A percentile compares a stretch with the other conserved stretches of the same genome.
Evolutionary conservation across 2,113 vertebrate species (phyloP).

Genomic region (Sorex fumeus): DNA sequence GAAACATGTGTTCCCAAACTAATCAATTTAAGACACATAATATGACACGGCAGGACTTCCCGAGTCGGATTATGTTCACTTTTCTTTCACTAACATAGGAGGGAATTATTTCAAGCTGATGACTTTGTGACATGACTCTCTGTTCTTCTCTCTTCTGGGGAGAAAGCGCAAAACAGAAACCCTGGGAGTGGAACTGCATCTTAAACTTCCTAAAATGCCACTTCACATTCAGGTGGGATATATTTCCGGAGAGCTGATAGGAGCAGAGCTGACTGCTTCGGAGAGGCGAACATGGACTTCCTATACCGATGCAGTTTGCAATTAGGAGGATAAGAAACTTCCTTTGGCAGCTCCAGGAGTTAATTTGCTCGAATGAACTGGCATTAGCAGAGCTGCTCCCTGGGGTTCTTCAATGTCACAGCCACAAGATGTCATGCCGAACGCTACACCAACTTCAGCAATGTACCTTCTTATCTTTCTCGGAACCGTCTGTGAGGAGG

Average conservation of each 20-base stretch:
- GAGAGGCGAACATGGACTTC: not conserved
- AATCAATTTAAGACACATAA: not conserved
- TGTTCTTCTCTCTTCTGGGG: constrained; percentile 2
- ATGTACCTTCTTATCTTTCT: constrained; percentile 98
- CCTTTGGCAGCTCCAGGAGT: not conserved
- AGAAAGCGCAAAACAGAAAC: not conserved
- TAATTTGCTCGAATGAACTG: not conserved
- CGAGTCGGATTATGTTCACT: not conserved
- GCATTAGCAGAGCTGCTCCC: not conserved
- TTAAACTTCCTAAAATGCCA: constrained; percentile 46
- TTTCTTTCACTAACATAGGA: not conserved
- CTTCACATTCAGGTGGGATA: not conserved
- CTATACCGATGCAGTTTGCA: not conserved
- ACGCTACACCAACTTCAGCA: not conserved
- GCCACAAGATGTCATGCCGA: not conserved
- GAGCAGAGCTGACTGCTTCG: not conserved
- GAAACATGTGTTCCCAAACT: not conserved
- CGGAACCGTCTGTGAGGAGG: constrained; percentile 98
- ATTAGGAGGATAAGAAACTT: not conserved
- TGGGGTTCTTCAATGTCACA: rapidly evolving
- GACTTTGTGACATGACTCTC: constrained; percentile 14
- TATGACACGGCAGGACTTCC: not conserved
- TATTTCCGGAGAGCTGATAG: not conserved
- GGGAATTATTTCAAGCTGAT: not conserved
- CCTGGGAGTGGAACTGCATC: not conserved